Conservation (phyloP, 1,140 invertebrate genomes). For the Pogonomyrmex californicus region DNA sequence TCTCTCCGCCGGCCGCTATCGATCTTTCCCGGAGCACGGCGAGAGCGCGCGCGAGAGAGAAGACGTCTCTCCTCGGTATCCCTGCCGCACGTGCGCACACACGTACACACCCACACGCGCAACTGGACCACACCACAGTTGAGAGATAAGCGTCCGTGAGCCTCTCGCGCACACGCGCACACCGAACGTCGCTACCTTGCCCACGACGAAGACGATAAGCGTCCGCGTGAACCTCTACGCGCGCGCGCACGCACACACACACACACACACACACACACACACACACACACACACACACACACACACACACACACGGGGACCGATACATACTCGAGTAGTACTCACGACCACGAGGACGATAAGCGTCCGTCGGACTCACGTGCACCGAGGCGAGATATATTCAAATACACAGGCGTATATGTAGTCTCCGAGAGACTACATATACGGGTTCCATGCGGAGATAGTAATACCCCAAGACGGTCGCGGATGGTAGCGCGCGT, state of each 20-base stretch:
- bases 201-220: constrained; percentile 33
- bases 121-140: constrained; percentile 24
- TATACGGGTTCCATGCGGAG: constrained; percentile 29
- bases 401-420: background rate
- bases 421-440: background rate
- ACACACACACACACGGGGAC: background rate
- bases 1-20: constrained; percentile 57
- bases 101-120: constrained; percentile 38
- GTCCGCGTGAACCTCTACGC: background rate
- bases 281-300: no score
- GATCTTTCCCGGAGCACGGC: constrained; percentile 45
- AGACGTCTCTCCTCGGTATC: constrained; percentile 53
- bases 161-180: constrained; percentile 33
- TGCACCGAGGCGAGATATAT: background rate
- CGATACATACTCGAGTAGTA: background rate
- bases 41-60: constrained; percentile 57
- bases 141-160: constrained; percentile 24
- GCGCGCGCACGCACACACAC: no score
- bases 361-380: background rate
- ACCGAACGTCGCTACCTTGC: constrained; percentile 12
- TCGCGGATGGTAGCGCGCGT: constrained; percentile 32
- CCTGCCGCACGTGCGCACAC: constrained; percentile 41
- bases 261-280: no score
- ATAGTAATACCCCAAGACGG: constrained; percentile 44
- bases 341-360: background rate